Base-by-base conservation (phyloP, 2,797 vertebrate species). In the Rhynchotus rufescens region DNA sequence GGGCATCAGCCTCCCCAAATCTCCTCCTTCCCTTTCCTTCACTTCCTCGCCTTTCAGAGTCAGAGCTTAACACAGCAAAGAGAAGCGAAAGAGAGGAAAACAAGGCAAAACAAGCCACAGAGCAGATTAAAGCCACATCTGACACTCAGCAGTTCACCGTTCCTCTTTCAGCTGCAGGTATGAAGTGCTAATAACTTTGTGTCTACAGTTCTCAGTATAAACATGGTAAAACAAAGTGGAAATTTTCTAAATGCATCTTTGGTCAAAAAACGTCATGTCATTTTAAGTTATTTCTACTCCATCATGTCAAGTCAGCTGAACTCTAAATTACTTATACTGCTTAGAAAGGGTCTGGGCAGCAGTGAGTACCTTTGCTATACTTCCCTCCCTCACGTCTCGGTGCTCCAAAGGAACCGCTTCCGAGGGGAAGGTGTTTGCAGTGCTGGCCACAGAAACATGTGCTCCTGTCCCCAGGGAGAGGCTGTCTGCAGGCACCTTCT, bases 71-170 rank as follows among this genome's bases (percentile, higher is more conserved):
- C 57, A 67, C 74, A 4, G 3, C 82, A 76, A 94, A 73, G 94
- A 93, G 96, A 96, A 96, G 93, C 94, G 95, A 96, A 96, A 94
- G 66, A 61, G 94, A 94, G 88, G 90, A 76, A 94, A 93, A 52
- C 84, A 92, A 95, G 94, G 85, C 71, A 95, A 90, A 92, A 87
- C 82, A 92, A 94, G 77, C 93, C 92, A 86, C 1, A 7, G 86
- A 81, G 88, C 67, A 93, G 86, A 89, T 92, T 92, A 85, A 95
- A 94, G 88, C 62, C 60, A 84, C 11, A 3, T 80, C 75, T 93
- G 91, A 90, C 77, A 76, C 83, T 66, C 67, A 87, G 86, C 83
- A 79, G 36, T 59, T 67, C 64, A 34, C 0, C 15, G 79, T 67
- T 90, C 71, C 93, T 74, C 91, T 75, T 90, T 60, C 91, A 92